Evolutionary conservation across 2,113 vertebrate genomes (phyloP), one percentile per base, ranked within the genome.

Genomic region (Cyprinodon variegatus): DNA sequence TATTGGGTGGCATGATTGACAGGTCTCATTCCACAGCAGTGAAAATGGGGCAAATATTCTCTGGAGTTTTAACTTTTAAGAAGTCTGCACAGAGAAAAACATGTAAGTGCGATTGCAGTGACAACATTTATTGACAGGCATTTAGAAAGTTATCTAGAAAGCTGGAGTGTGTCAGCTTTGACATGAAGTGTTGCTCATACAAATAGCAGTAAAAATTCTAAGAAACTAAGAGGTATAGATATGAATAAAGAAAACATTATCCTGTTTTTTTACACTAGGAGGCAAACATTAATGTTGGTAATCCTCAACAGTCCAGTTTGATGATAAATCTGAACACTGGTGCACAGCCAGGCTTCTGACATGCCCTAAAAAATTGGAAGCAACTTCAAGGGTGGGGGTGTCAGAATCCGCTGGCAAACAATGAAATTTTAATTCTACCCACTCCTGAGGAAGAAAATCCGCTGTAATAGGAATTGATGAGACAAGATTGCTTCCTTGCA

Each of bases 401-500:
- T 89, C 82, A 70, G 85, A 91, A 87, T 91, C 82, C 86, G 82
- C 86, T 65, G 62, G 74, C 76, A 85, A 88, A 89, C 82, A 91
- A 92, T 93, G 66, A 88, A 88, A 92, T 88, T 93, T 93, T 90
- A 90, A 93, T 93, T 90, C 84, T 37, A 72, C 79, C 72, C 80
- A 84, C 78, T 89, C 85, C 78, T 68, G 81, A 88, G 86, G 77
- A 91, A 72, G 85, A 81, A 89, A 89, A 91, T 90, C 81, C 70
- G 29, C 83, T 74, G 71, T 92, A 90, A 92, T 89, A 89, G 89
- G 87, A 88, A 93, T 88, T 83, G 86, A 92, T 91, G 81, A 87
- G 83, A 83, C 76, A 83, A 90, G 86, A 93, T 88, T 90, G 90
- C 91, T 94, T 92, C 88, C 88, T 80, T 74, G 77, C 79, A 92